Conservation (phyloP, 2,797 vertebrate genomes). For the Pteropus rufus region DNA sequence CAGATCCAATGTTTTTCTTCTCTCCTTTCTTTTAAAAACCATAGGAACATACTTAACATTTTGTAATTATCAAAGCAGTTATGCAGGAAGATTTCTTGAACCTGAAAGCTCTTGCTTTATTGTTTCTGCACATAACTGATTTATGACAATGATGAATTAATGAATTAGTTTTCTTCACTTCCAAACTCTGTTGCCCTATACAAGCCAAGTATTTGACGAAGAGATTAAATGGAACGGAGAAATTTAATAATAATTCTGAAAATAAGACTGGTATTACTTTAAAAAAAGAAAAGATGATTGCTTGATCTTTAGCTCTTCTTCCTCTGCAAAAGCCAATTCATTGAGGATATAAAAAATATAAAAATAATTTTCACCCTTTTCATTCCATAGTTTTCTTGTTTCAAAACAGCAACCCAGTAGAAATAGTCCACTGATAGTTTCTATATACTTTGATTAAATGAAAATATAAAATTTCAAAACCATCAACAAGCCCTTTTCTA, state of each 20-base stretch:
- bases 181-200: slow-evolving; percentile 48
- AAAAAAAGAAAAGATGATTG: slow-evolving; percentile 41
- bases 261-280: slow-evolving; percentile 60
- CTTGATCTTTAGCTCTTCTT: slow-evolving; percentile 63
- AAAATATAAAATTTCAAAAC: slow-evolving; percentile 29
- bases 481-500: not conserved
- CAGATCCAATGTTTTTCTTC: not conserved
- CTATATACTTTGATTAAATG: slow-evolving; percentile 37
- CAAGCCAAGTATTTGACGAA: slow-evolving; percentile 49
- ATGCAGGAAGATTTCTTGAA: not conserved
- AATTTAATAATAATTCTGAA: slow-evolving; percentile 61
- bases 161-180: slow-evolving; percentile 66
- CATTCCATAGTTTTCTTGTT: slow-evolving; percentile 66
- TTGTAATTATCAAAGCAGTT: not conserved
- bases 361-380: slow-evolving; percentile 73
- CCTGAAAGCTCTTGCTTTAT: not conserved
- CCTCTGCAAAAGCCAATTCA: slow-evolving; percentile 72
- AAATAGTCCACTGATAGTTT: slow-evolving; percentile 29
- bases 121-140: not conserved
- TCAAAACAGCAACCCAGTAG: slow-evolving; percentile 65
- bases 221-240: slow-evolving; percentile 63
- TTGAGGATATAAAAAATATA: slow-evolving; percentile 65
- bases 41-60: not conserved
- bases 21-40: not conserved
- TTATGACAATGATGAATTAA: slow-evolving; percentile 65